These are phyloP conservation scores for Lasioglossum pauxillum DNA, from an alignment of 2,888 invertebrate genomes.

Conservation along the genomic window DNA sequence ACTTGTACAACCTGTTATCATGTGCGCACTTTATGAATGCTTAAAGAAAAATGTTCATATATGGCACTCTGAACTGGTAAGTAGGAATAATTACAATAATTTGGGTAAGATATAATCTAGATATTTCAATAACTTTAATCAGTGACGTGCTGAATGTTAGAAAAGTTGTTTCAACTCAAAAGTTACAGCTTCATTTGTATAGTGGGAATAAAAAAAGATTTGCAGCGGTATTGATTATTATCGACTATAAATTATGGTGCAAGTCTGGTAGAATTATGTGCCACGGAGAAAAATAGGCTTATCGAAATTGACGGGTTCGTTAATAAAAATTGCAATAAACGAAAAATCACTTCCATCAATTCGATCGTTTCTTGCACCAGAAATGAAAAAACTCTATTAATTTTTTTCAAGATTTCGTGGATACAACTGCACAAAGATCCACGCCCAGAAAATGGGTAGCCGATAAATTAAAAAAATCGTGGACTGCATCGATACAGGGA, in stretches of 20 bases:
- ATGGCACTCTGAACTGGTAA: not conserved
- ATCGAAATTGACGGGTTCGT: no score
- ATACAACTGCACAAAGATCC: no score
- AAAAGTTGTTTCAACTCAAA: not conserved
- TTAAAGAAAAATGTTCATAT: not conserved
- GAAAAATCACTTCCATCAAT: no score
- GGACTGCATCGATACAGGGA: not conserved
- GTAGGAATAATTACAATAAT: not conserved
- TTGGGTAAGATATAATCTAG: not conserved
- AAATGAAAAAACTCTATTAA: no score
- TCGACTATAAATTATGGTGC: no score
- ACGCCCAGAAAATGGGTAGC: no score
- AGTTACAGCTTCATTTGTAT: not conserved
- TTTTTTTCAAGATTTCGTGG: no score
- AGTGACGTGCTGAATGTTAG: not conserved
- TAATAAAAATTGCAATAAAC: no score
- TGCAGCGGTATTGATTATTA: not conserved
- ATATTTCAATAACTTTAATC: not conserved
- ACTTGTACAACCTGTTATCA: not conserved
- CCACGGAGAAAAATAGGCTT: no score
- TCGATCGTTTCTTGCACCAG: no score
- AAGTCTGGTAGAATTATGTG: no score
- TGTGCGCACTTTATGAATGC: not conserved
- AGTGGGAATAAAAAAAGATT: not conserved
- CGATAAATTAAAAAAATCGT: not conserved